Evolutionary conservation across 2,888 invertebrate genomes (phyloP), one percentile per base, ranked within the genome.

Genomic region (Geotrupes spiniger): DNA sequence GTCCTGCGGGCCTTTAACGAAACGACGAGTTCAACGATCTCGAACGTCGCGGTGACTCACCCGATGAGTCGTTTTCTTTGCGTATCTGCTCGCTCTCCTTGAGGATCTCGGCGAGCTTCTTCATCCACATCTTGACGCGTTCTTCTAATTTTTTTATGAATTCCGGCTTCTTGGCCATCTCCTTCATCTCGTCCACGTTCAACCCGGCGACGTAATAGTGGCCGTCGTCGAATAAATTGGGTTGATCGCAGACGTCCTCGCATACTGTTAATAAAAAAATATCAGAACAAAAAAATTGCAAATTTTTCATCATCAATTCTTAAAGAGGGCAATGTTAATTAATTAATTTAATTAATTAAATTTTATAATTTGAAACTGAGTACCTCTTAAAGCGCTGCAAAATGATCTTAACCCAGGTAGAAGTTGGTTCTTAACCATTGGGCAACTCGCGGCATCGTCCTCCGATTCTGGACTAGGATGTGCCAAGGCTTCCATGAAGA

Each of bases 51-150:
- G n/a, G 10, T 27, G 28, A 33, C 40, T 40, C 57, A 70, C 70
- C 74, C 42, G 88, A 89, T 2, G 88, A 87, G 69, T 96, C 94
- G 50, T 92, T 92, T 69, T 96, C 96, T 29, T 90, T 83, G 43
- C 95, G 79, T 53, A 96, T 78, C 68, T 95, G 93, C 65, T 93
- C 93, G 64, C 93, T 93, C 69, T 95, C 94, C 48, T 91, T 88
- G 42, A 95, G 77, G 49, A 90, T 84, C 73, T 91, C 89, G 69
- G 87, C 84, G 15, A 92, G 81, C 60, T 80, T 83, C 63, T 89
- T 89, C 14, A 86, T 84, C 92, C 92, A 92, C 50, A 79, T 79
- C 52, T 79, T 84, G 1, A 91, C 86, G 1, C 89, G 76, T 31
- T 85, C 82, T 63, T 92, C 92, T 4, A 91, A 68, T 52, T 78